Conservation (phyloP, 1,140 invertebrate species). For the Bombus sylvicola region DNA sequence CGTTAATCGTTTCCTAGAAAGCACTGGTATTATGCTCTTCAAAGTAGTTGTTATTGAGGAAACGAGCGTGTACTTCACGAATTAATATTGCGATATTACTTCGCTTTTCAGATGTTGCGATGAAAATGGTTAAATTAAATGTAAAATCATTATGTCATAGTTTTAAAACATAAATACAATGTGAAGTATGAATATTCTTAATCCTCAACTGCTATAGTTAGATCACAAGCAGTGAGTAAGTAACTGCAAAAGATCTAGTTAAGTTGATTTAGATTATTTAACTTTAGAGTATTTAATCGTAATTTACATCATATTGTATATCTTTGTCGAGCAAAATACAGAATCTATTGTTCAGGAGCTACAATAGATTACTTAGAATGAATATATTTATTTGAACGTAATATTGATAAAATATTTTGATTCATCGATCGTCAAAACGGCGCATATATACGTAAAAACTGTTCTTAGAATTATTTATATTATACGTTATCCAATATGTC, state of each 20-base stretch:
- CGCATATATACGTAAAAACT: neutral
- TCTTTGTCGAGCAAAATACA: neutral
- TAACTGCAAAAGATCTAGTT: too few species aligned
- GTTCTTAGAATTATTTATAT: neutral
- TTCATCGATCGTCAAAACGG: neutral
- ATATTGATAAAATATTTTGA: neutral
- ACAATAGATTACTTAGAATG: rapidly evolving
- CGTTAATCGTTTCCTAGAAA: slow-evolving; percentile 53
- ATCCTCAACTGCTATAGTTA: too few species aligned
- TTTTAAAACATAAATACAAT: neutral
- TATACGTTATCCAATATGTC: slow-evolving; percentile 17
- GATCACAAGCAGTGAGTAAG: too few species aligned
- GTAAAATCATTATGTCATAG: too few species aligned
- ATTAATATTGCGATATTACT: neutral
- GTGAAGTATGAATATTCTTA: too few species aligned
- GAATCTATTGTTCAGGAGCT: neutral
- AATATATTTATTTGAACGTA: neutral
- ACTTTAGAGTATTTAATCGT: neutral
- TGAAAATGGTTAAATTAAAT: neutral
- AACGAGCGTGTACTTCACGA: neutral
- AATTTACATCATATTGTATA: neutral
- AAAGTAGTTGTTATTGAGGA: slow-evolving; percentile 31
- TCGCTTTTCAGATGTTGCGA: neutral
- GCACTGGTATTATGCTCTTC: slow-evolving; percentile 32
- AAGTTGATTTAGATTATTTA: neutral